Evolutionary conservation across 2,113 vertebrate genomes (phyloP).

Genomic region (Fukomys damarensis): DNA sequence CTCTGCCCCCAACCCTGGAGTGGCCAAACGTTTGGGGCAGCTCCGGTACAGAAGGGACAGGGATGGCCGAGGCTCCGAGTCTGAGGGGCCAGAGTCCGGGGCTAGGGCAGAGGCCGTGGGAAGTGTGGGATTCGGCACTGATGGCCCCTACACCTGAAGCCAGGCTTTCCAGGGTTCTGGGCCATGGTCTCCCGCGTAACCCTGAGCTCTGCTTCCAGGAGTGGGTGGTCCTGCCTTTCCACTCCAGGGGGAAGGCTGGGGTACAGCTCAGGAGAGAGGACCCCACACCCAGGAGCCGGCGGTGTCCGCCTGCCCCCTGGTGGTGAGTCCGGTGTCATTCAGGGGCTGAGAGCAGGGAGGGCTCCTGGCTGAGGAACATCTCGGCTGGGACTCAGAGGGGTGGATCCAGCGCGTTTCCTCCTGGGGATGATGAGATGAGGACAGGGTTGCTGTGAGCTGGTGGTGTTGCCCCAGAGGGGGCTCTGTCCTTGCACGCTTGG

Average conservation of each 20-base stretch:
- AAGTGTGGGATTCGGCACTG: not conserved
- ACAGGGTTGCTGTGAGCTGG: constrained; percentile 22
- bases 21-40: not conserved
- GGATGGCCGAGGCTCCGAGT: not conserved
- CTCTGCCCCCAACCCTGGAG: not conserved
- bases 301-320: constrained; percentile 67
- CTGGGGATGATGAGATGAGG: not conserved
- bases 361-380: fast-evolving
- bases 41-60: not conserved
- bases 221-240: not conserved
- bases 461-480: constrained; percentile 88
- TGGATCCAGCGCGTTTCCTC: not conserved
- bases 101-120: too few species aligned
- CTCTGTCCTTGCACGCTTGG: constrained; percentile 86
- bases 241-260: too few species aligned
- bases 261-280: not conserved
- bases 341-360: not conserved
- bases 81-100: not conserved
- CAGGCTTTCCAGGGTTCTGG: not conserved
- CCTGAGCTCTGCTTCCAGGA: not conserved
- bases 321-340: not conserved
- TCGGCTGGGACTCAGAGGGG: not conserved
- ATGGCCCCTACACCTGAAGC: not conserved
- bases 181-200: not conserved
- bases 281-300: not conserved